Evolutionary conservation across 1,140 invertebrate species (phyloP).

Genomic region (Atopsyche davidsoni): DNA sequence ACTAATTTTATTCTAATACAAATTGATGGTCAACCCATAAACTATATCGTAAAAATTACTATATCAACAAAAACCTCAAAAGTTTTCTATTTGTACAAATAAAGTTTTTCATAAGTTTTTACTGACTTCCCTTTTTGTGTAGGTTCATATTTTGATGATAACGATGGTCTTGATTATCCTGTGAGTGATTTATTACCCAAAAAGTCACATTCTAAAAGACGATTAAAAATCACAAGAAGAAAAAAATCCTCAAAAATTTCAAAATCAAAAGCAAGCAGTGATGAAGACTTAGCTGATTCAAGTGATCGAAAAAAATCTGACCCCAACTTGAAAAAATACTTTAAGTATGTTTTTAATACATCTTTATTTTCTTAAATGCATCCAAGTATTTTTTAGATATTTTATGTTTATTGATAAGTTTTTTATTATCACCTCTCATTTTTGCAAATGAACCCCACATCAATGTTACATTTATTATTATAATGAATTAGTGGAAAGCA

Average conservation of each 20-base stretch:
- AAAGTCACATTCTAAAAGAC: constrained; percentile 15
- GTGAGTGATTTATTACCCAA: constrained; percentile 12
- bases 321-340: constrained; percentile 24
- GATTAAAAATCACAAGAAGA: constrained; percentile 14
- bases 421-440: no score
- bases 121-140: background rate
- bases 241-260: constrained; percentile 8
- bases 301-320: constrained; percentile 15
- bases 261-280: background rate
- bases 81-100: no score
- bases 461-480: no score
- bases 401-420: no score
- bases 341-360: constrained; percentile 16
- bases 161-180: constrained; percentile 20
- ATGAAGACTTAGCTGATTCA: background rate
- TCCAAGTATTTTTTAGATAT: no score
- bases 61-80: no score
- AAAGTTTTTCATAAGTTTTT: background rate
- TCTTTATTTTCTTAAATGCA: background rate
- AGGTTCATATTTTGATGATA: constrained; percentile 17
- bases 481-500: no score
- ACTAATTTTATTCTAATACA: no score
- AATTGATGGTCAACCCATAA: no score
- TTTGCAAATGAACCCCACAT: no score
- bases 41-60: no score